phyloP scores from a whole-genome alignment of 2,888 invertebrate species.

The Pandemis cinnamomeana region DNA sequence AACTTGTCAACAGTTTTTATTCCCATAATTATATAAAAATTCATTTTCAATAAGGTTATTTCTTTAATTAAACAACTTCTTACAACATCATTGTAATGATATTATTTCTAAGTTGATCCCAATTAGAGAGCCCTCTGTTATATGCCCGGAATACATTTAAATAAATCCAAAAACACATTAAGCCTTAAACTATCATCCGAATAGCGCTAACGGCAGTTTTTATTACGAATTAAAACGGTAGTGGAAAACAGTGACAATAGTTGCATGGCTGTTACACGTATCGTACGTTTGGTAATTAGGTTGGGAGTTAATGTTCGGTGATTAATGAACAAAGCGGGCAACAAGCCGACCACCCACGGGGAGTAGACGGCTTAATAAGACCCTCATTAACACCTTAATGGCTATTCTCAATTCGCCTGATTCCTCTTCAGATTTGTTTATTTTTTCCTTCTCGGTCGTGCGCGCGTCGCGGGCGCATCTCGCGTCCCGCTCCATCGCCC shows the following conservation, averaged over 20 bases:
- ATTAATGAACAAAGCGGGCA: slow-evolving; percentile 79
- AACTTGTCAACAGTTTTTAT: slow-evolving; percentile 3
- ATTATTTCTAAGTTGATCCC: background rate
- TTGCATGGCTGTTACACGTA: slow-evolving; percentile 26
- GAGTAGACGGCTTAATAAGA: slow-evolving; percentile 84
- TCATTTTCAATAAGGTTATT: background rate
- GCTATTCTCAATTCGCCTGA: slow-evolving; percentile 83
- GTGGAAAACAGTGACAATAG: slow-evolving; percentile 36
- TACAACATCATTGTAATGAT: background rate
- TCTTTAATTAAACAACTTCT: background rate
- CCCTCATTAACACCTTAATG: slow-evolving; percentile 84
- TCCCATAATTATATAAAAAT: background rate
- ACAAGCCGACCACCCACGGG: slow-evolving; percentile 80
- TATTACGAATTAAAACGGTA: slow-evolving; percentile 34
- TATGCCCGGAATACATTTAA: slow-evolving; percentile 7
- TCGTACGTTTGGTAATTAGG: slow-evolving; percentile 72
- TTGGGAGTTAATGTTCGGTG: slow-evolving; percentile 72
- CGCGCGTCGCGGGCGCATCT: slow-evolving; percentile 57
- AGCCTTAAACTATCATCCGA: slow-evolving; percentile 20
- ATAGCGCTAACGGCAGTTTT: slow-evolving; percentile 22
- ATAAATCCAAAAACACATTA: slow-evolving; percentile 22
- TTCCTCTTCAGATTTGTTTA: slow-evolving; percentile 80
- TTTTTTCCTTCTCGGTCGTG: slow-evolving; percentile 65
- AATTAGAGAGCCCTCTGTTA: background rate
- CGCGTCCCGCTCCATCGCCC: slow-evolving; percentile 64